Conservation (phyloP, 2,888 invertebrate genomes). For the Epirrita christyi region DNA sequence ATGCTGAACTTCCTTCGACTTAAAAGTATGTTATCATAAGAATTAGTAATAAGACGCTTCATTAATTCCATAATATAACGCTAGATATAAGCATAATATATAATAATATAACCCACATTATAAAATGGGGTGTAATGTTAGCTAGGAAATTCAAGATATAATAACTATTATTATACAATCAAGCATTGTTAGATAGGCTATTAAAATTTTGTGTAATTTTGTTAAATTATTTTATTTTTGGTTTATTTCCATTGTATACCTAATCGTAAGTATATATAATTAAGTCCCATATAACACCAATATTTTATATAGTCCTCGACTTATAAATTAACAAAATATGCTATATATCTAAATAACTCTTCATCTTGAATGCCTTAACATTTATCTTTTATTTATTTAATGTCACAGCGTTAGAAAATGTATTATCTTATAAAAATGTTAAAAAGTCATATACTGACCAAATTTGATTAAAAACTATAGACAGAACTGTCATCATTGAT, state of each 20-base stretch:
- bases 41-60: slow-evolving; percentile 50
- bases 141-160: slow-evolving; percentile 74
- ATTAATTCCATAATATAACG: slow-evolving; percentile 53
- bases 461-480: too few relatives aligned
- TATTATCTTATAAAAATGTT: slow-evolving; percentile 37
- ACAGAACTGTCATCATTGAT: too few relatives aligned
- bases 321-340: slow-evolving; percentile 37
- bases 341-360: slow-evolving; percentile 33
- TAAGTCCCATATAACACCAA: slow-evolving; percentile 49
- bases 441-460: background rate
- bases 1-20: slow-evolving; percentile 69
- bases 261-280: slow-evolving; percentile 38
- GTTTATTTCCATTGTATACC: slow-evolving; percentile 30
- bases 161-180: slow-evolving; percentile 61
- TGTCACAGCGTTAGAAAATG: slow-evolving; percentile 53
- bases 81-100: slow-evolving; percentile 45
- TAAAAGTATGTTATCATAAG: slow-evolving; percentile 46
- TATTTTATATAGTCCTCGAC: slow-evolving; percentile 43
- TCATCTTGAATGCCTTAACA: slow-evolving; percentile 47
- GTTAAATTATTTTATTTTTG: slow-evolving; percentile 22
- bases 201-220: slow-evolving; percentile 45
- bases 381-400: slow-evolving; percentile 37
- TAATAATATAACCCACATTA: slow-evolving; percentile 49
- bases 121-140: slow-evolving; percentile 61
- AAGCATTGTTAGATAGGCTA: slow-evolving; percentile 75